Evolutionary conservation across 1,140 invertebrate genomes (phyloP).

Genomic region (Caenorhabditis briggsae): DNA sequence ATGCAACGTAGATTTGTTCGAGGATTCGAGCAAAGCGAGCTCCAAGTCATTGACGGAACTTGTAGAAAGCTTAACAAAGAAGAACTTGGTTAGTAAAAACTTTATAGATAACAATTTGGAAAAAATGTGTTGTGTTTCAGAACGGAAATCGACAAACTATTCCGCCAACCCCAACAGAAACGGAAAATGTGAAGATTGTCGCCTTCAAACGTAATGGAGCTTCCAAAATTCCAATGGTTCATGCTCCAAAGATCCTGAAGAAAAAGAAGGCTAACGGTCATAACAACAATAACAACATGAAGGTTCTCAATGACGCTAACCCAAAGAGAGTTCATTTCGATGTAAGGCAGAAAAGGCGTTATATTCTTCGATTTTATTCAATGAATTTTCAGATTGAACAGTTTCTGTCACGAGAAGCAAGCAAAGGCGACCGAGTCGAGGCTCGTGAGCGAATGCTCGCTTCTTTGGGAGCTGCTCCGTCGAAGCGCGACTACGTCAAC

Average conservation of each 20-base stretch:
- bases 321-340: slow-evolving; percentile 59
- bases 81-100: slow-evolving; percentile 26
- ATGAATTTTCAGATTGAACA: slow-evolving; percentile 55
- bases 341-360: slow-evolving; percentile 20
- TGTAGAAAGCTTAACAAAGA: slow-evolving; percentile 55
- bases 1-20: slow-evolving; percentile 46
- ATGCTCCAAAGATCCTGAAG: slow-evolving; percentile 60
- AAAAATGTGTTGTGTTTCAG: background rate
- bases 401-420: slow-evolving; percentile 58
- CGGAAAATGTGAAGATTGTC: slow-evolving; percentile 44
- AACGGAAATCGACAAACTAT: background rate
- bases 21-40: slow-evolving; percentile 7
- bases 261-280: slow-evolving; percentile 48
- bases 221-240: slow-evolving; percentile 35
- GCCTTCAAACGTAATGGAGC: slow-evolving; percentile 15
- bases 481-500: slow-evolving; percentile 51
- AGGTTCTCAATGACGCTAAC: slow-evolving; percentile 45
- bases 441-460: slow-evolving; percentile 53
- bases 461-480: slow-evolving; percentile 58
- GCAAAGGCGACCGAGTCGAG: slow-evolving; percentile 48
- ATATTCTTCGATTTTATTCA: background rate
- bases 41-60: slow-evolving; percentile 59
- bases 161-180: background rate
- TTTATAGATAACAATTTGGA: background rate
- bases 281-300: slow-evolving; percentile 59